phyloP scores from a whole-genome alignment of 2,797 vertebrate genomes.

The Pseudochirops cupreus region DNA sequence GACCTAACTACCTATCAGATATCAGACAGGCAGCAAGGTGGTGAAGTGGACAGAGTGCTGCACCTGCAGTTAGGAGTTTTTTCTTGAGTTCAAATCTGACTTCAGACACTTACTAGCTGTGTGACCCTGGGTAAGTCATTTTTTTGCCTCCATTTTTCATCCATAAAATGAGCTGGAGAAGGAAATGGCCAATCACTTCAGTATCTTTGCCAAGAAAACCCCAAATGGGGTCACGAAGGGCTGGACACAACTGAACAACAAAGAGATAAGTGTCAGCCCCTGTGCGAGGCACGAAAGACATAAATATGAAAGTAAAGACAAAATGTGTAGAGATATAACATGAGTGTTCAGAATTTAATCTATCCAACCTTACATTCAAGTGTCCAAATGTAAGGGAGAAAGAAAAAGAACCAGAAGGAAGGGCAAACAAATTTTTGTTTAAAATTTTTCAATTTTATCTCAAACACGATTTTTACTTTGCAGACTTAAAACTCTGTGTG shows the following conservation, averaged over 20 bases:
- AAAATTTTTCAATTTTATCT: neutral
- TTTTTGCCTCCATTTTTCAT: neutral
- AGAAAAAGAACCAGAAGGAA: neutral
- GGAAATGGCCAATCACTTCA: neutral
- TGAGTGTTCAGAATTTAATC: neutral
- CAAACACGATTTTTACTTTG: neutral
- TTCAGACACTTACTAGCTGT: neutral
- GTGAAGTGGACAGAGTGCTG: no score
- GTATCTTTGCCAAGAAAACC: neutral
- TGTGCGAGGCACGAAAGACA: neutral
- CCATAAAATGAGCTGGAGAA: neutral
- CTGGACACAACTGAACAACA: neutral
- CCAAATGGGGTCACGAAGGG: neutral
- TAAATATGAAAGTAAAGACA: neutral
- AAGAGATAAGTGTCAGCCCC: neutral
- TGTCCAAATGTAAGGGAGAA: neutral
- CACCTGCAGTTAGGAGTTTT: neutral
- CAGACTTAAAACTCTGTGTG: neutral
- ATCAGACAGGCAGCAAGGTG: no score
- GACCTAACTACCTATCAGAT: neutral
- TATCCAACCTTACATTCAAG: neutral
- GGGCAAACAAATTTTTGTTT: neutral
- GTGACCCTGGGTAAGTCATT: neutral
- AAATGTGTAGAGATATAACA: neutral
- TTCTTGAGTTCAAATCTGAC: neutral